Percentiles rank a stretch among this genome's conserved stretches.
Evolutionary conservation across 2,113 vertebrate species (phyloP).

Genomic region (Psophia crepitans): DNA sequence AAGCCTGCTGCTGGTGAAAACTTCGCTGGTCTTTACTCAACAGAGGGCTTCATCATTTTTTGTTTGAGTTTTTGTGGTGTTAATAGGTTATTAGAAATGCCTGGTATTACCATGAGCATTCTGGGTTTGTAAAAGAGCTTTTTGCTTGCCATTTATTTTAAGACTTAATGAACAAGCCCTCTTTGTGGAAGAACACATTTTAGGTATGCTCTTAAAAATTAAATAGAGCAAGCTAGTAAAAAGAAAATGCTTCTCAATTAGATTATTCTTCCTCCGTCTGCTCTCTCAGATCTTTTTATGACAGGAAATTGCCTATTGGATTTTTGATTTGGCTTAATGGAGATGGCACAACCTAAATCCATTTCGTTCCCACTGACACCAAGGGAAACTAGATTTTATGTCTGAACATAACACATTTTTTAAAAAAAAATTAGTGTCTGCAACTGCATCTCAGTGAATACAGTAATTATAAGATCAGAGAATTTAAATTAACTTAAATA

Average conservation of each 20-base stretch:
- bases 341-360: constrained; percentile 37
- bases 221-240: constrained; percentile 2
- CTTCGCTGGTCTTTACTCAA: not conserved
- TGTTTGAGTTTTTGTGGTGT: not conserved
- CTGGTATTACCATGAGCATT: not conserved
- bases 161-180: constrained; percentile 12
- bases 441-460: not conserved
- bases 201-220: constrained; percentile 6
- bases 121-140: not conserved
- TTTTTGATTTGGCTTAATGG: constrained; percentile 57
- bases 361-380: not conserved
- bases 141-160: constrained; percentile 19
- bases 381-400: not conserved
- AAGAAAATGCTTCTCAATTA: constrained; percentile 48
- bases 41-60: not conserved
- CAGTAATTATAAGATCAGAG: not conserved
- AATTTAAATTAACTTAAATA: constrained; percentile 2
- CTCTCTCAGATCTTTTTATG: constrained; percentile 38
- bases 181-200: not conserved
- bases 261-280: constrained; percentile 48
- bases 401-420: not conserved
- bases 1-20: constrained; percentile 25
- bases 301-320: constrained; percentile 54
- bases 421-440: not conserved
- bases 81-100: not conserved